Percentiles rank a stretch among this genome's conserved stretches.
Evolutionary conservation across 30 jellyfish, hydroid and myxozoan genomes (phyloP).

Genomic region (Sanderia malayensis): DNA sequence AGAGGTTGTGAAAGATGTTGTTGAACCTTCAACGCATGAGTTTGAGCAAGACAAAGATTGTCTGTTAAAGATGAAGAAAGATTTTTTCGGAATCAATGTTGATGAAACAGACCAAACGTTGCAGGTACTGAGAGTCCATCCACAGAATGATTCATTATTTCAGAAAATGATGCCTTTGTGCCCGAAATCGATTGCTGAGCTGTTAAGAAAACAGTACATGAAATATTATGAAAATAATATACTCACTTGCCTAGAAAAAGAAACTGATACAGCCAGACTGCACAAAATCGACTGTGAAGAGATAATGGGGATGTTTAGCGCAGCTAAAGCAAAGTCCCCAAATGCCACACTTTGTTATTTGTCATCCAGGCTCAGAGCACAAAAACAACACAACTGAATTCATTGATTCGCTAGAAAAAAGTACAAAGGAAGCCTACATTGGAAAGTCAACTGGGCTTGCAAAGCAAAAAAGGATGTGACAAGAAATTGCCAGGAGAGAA

Average conservation of each 20-base stretch:
- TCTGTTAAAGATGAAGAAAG: conserved; percentile 20
- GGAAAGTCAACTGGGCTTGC: conserved; percentile 20
- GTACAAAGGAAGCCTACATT: background rate
- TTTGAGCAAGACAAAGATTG: conserved; percentile 27
- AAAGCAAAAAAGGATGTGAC: conserved; percentile 13
- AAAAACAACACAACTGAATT: conserved; percentile 16
- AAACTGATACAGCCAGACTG: conserved; percentile 25
- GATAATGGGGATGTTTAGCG: conserved; percentile 41
- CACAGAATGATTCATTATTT: background rate
- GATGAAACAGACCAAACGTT: conserved; percentile 6
- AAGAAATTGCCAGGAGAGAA: conserved; percentile 18
- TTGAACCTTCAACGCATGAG: background rate
- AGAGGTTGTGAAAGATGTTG: conserved; percentile 21
- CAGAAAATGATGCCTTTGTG: conserved; percentile 15
- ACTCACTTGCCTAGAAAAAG: conserved; percentile 17
- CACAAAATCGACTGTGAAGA: conserved; percentile 29
- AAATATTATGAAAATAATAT: conserved; percentile 22
- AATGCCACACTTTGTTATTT: conserved; percentile 38
- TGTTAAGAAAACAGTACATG: conserved; percentile 22
- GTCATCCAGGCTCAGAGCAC: conserved; percentile 26
- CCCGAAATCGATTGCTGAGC: conserved; percentile 7
- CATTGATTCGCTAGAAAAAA: conserved; percentile 16
- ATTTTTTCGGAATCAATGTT: conserved; percentile 6
- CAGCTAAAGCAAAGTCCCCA: conserved; percentile 36
- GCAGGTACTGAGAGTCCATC: conserved; percentile 14